Percentiles rank a stretch among this genome's conserved stretches.
These are phyloP conservation scores for Gallinago media DNA, from an alignment of 2,113 vertebrate species.

Conservation along the genomic window DNA sequence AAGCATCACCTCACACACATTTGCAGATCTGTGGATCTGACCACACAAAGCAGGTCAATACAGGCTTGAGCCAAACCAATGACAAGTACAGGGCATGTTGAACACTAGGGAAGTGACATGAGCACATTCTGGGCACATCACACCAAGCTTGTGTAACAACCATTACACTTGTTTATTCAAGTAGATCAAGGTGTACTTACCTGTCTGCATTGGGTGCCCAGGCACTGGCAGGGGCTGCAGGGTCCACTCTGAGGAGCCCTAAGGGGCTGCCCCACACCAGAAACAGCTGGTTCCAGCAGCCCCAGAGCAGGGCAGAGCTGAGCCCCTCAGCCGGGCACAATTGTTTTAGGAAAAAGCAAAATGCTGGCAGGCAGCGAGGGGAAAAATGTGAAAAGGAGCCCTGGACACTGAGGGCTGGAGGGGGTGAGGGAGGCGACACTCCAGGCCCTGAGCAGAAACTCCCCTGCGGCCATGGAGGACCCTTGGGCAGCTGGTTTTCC, in stretches of 20 bases:
- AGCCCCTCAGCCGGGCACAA: neutral
- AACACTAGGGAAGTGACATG: neutral
- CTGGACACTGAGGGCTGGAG: neutral
- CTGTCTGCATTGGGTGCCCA: rapidly evolving
- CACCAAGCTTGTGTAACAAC: neutral
- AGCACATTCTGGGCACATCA: neutral
- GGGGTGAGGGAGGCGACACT: neutral
- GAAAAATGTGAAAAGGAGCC: too few species aligned
- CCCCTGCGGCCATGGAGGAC: neutral
- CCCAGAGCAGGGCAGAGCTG: neutral
- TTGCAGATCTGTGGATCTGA: neutral
- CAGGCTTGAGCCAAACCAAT: neutral
- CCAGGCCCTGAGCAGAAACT: neutral
- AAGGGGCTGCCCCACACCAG: neutral
- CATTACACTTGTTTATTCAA: neutral
- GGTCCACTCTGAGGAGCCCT: neutral
- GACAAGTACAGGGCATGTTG: rapidly evolving
- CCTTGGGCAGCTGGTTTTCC: neutral
- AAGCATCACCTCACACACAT: rapidly evolving
- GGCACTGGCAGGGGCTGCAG: neutral
- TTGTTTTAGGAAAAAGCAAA: rapidly evolving
- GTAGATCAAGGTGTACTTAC: neutral
- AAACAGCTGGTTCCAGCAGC: neutral
- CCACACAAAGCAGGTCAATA: neutral
- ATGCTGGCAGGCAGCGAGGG: neutral